Conservation (phyloP, 2,797 vertebrate species). For the Lutjanus argentimaculatus region DNA sequence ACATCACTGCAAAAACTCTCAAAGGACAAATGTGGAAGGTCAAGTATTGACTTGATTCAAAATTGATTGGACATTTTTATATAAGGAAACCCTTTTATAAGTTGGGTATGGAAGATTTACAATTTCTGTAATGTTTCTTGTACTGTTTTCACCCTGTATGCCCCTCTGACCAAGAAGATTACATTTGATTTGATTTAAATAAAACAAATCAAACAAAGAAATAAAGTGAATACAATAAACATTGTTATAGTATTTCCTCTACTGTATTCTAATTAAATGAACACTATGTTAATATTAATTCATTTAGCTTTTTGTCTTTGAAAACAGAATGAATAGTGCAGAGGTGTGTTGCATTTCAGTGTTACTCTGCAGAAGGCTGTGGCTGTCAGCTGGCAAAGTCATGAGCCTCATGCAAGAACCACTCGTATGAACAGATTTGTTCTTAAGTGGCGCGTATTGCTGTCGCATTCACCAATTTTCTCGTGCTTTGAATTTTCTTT, state of each 20-base stretch:
- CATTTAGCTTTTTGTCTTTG: neutral
- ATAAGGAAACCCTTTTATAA: neutral
- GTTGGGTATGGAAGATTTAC: neutral
- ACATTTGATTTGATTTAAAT: neutral
- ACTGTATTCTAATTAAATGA: neutral
- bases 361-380: neutral
- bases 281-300: neutral
- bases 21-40: neutral
- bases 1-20: too few species aligned
- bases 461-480: too few species aligned
- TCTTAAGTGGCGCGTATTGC: too few species aligned
- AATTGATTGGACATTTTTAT: neutral
- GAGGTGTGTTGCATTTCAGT: neutral
- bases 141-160: conserved; percentile 3
- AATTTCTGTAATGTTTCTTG: neutral
- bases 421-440: too few species aligned
- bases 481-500: too few species aligned
- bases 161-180: neutral
- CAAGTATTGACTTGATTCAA: neutral
- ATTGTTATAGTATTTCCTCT: neutral
- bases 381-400: neutral
- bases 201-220: neutral
- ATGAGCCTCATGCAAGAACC: too few species aligned
- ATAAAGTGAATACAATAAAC: too few species aligned
- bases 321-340: neutral